Conservation (phyloP, 2,113 vertebrate genomes). For the Rhinichthys klamathensis region DNA sequence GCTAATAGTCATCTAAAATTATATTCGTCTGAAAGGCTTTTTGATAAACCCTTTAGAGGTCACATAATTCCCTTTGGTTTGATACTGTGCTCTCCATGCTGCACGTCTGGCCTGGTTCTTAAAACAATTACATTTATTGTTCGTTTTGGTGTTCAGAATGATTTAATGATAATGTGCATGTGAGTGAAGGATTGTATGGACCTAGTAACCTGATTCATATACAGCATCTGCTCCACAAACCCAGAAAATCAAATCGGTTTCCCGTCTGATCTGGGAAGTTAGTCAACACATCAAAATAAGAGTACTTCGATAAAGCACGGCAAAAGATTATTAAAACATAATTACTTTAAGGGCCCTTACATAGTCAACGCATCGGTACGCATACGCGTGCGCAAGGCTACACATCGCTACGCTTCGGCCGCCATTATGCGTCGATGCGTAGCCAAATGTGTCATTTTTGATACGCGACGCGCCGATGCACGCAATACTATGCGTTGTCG, state of each 20-base stretch:
- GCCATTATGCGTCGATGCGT: no score
- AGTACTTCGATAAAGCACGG: no score
- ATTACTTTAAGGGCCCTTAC: no score
- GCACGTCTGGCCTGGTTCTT: slow-evolving; percentile 1
- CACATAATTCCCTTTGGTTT: slow-evolving; percentile 19
- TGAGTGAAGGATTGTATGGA: neutral
- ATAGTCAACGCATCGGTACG: no score
- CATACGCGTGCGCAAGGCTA: no score
- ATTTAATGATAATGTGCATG: neutral
- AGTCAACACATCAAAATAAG: no score
- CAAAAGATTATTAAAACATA: no score
- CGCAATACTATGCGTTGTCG: no score
- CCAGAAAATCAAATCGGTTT: neutral
- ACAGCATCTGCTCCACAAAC: neutral
- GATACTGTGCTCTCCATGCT: neutral
- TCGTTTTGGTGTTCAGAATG: neutral
- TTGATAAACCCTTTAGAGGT: neutral
- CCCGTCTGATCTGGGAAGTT: no score
- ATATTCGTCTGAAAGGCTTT: slow-evolving; percentile 9
- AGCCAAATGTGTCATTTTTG: no score
- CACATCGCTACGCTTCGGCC: no score
- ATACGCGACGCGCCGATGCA: no score
- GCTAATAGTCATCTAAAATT: neutral
- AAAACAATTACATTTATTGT: neutral
- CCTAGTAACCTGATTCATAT: slow-evolving; percentile 20